A percentile compares a stretch with the other conserved stretches of the same genome.
Conservation (phyloP, 1,140 invertebrate species). For the Anastatus disparis region DNA sequence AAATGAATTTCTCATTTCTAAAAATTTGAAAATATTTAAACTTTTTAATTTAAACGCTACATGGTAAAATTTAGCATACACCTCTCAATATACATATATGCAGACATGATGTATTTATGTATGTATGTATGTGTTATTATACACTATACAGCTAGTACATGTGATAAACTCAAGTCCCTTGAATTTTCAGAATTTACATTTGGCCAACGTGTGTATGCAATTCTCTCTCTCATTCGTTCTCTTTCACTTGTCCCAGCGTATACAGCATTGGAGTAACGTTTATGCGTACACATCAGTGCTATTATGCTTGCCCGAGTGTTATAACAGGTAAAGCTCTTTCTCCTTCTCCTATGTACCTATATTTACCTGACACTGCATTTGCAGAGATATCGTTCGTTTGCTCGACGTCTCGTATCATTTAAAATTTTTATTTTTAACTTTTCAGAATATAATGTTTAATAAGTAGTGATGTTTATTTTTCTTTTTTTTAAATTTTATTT, state of each 20-base stretch:
- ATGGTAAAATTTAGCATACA: too few relatives aligned
- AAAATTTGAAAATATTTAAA: too few relatives aligned
- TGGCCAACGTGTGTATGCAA: neutral
- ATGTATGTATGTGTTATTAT: too few relatives aligned
- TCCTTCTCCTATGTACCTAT: too few relatives aligned
- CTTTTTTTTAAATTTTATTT: too few relatives aligned
- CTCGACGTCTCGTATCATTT: neutral
- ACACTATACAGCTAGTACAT: constrained; percentile 23
- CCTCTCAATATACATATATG: too few relatives aligned
- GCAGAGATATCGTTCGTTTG: neutral
- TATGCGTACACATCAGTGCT: constrained; percentile 16
- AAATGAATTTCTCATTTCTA: too few relatives aligned
- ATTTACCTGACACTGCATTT: too few relatives aligned
- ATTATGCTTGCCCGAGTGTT: constrained; percentile 34
- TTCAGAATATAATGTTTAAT: too few relatives aligned
- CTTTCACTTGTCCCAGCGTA: neutral
- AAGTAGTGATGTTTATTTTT: too few relatives aligned
- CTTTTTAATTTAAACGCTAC: too few relatives aligned
- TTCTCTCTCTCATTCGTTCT: neutral
- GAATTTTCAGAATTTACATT: constrained; percentile 40
- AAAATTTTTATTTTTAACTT: constrained; percentile 25
- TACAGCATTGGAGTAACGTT: constrained; percentile 15
- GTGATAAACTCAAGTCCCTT: constrained; percentile 20
- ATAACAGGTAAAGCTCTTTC: constrained; percentile 33
- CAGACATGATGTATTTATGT: too few relatives aligned